Evolutionary conservation across 2,888 invertebrate genomes (phyloP), one percentile per base, ranked within the genome.

Genomic region (Boloria euphrosyne): DNA sequence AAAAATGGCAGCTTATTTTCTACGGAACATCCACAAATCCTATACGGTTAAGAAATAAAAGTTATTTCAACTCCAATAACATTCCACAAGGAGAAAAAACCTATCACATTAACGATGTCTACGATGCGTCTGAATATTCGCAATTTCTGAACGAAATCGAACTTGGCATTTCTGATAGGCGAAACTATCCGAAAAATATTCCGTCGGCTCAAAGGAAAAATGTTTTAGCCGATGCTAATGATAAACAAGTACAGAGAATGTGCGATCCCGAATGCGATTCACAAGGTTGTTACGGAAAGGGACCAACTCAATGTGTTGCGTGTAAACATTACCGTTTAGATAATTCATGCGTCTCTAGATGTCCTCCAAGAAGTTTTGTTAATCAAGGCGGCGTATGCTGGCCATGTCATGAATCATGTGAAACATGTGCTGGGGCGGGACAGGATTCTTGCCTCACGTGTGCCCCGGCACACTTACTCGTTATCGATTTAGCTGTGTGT

Each of bases 1-100:
- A 97, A 80, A 97, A 97, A 85, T 99, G 99, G 99, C 97, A 98
- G 84, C 93, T 99, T 76, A 97, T 99, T 79, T 96, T 99, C 88
- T 98, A 98, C 84, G 99, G 99, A 46, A 98, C 98, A 4, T 95
- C 96, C 53, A 94, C 94, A 27, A 96, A 97, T 82, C 98, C 98
- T 0, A 95, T 97, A 75, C 93, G 96, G 62, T 88, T 97, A 62
- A 94, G 95, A 76, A 92, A 93, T 73, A 93, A 93, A 75, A 82
- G 92, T 80, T 87, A 86, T 93, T 89, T 84, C 81, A 78, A 83
- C 87, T 89, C 93, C 78, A 93, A 79, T 82, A 93, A 76, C 85
- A 85, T 80, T 71, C 85, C 86, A 71, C 84, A 85, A 65, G 82
- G 84, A 65, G 86, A 87, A 75, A 90, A 94, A 91, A 84, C 93